Percentiles rank a stretch among this genome's conserved stretches.
These are phyloP conservation scores for Meliscaeva auricollis DNA, from an alignment of 2,888 invertebrate genomes.

Conservation along the genomic window DNA sequence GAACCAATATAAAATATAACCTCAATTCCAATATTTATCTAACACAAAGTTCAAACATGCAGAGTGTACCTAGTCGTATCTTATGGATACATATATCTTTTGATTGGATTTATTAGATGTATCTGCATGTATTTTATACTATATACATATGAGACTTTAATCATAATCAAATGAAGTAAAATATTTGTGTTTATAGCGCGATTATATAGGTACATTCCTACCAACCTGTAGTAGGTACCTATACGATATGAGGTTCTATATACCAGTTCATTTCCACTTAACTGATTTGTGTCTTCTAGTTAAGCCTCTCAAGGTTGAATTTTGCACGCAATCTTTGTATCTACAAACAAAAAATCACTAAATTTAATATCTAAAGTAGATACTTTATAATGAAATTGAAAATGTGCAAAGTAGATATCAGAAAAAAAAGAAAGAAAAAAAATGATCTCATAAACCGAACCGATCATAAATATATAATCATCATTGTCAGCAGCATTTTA, in stretches of 20 bases:
- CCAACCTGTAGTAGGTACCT: no score
- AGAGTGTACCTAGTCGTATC: neutral
- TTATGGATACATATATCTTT: neutral
- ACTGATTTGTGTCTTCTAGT: conserved; percentile 16
- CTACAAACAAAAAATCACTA: neutral
- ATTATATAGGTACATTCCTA: no score
- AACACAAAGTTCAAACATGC: conserved; percentile 13
- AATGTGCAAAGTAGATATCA: neutral
- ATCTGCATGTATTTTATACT: neutral
- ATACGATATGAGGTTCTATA: neutral
- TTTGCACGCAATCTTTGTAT: conserved; percentile 26
- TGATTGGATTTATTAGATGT: conserved; percentile 1
- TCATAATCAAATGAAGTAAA: neutral
- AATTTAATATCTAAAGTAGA: neutral
- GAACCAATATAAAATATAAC: conserved; percentile 9
- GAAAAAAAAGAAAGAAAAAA: conserved; percentile 27
- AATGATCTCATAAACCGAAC: conserved; percentile 13
- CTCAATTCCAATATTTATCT: conserved; percentile 37
- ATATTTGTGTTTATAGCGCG: neutral
- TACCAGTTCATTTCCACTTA: conserved; percentile 10
- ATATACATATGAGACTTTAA: neutral
- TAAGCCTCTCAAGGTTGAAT: conserved; percentile 5
- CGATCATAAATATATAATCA: no score
- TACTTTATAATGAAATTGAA: neutral
- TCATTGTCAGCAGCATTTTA: conserved; percentile 16